phyloP scores from a whole-genome alignment of 2,113 vertebrate genomes.

The Psittacula cyanocephala region DNA sequence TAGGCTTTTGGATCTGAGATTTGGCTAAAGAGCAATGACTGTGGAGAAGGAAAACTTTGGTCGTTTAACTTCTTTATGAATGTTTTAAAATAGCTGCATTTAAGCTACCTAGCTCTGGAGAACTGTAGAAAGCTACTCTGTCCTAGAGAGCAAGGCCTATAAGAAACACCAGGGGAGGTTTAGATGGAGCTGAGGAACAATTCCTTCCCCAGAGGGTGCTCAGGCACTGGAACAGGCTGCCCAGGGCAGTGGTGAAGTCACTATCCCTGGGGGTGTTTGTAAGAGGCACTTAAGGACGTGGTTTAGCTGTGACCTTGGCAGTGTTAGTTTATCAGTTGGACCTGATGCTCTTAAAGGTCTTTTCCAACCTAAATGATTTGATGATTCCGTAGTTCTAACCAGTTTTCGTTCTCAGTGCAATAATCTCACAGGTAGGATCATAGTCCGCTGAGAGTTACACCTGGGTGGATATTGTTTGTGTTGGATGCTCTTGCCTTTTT shows the following conservation, averaged over 20 bases:
- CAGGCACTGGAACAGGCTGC: not conserved
- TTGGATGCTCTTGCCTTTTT: not conserved
- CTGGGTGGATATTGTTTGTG: not conserved
- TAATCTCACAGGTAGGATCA: not conserved
- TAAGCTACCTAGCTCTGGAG: not conserved
- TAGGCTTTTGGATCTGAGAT: not conserved
- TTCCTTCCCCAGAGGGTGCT: fast-evolving
- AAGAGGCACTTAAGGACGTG: not conserved
- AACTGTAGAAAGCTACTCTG: not conserved
- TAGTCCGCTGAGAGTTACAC: not conserved
- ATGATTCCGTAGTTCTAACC: not conserved
- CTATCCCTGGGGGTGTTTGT: not conserved
- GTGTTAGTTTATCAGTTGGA: not conserved
- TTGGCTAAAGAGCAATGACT: not conserved
- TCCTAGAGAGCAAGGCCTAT: not conserved
- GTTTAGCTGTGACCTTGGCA: not conserved
- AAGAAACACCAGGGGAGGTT: not conserved
- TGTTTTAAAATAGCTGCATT: not conserved
- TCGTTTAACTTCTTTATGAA: not conserved
- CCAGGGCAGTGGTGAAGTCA: not conserved
- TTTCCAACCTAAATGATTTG: not conserved
- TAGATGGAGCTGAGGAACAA: not conserved
- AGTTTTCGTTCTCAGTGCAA: not conserved
- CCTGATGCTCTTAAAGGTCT: not conserved
- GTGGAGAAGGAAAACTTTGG: not conserved